A percentile compares a stretch with the other conserved stretches of the same genome.
phyloP scores from a whole-genome alignment of 53 echinoderm and acorn worm genomes.

The Mesocentrotus franciscanus region DNA sequence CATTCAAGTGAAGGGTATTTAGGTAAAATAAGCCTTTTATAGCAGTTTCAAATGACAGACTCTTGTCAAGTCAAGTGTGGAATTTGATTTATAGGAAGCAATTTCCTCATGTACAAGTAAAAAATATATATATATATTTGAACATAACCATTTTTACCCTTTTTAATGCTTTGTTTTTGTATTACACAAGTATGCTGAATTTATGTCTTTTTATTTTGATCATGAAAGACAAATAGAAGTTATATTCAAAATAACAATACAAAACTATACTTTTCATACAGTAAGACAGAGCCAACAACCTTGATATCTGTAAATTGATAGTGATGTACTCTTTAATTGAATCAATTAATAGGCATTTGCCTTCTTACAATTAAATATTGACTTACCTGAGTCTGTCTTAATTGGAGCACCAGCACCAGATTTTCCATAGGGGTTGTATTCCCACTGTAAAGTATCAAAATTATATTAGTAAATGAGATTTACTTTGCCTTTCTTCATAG shows the following conservation, averaged over 20 bases:
- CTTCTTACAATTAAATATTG: not conserved
- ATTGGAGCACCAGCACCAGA: constrained; percentile 97
- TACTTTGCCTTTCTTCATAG: not conserved
- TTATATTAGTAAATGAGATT: not conserved
- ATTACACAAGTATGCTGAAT: not conserved
- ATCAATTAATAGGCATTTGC: not conserved
- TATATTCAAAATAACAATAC: not conserved
- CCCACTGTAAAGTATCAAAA: constrained; percentile 72
- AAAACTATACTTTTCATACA: not conserved
- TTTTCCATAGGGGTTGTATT: constrained; percentile 91
- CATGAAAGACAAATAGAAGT: not conserved
- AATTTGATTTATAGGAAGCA: not conserved
- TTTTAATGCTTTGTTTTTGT: not conserved
- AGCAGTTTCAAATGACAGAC: not conserved
- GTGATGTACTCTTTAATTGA: not conserved
- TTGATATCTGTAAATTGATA: not conserved
- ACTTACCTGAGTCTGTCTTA: constrained; percentile 94
- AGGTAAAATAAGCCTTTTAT: not conserved
- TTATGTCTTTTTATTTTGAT: not conserved
- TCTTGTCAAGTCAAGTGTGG: not conserved
- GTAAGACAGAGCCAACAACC: not conserved
- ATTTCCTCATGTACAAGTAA: not conserved
- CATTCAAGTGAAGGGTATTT: not conserved
- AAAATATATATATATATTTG: not conserved
- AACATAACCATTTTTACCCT: too few relatives aligned